Evolutionary conservation across 2,888 invertebrate species (phyloP).

Genomic region (Sericinus montela): DNA sequence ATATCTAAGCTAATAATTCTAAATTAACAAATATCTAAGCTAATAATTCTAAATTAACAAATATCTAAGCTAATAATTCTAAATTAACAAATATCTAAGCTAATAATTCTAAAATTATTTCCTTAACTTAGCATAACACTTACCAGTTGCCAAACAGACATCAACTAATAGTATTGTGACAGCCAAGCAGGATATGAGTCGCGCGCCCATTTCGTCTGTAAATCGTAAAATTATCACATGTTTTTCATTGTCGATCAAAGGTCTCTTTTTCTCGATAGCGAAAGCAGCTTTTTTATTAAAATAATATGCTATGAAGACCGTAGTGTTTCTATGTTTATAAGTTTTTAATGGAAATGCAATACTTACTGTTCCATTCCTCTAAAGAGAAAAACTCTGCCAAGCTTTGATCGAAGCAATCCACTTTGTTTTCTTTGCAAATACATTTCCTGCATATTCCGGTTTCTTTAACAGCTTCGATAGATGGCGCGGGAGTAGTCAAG

Average conservation of each 20-base stretch:
- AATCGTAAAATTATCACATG: constrained; percentile 14
- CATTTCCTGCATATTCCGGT: constrained; percentile 77
- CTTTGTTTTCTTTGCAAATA: constrained; percentile 61
- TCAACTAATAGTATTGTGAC: constrained; percentile 27
- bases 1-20: no score
- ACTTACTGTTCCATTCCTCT: constrained; percentile 76
- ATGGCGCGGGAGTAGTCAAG: constrained; percentile 8
- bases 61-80: no score
- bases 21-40: no score
- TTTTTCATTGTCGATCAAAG: no score
- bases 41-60: no score
- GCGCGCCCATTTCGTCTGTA: constrained; percentile 41
- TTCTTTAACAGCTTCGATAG: constrained; percentile 33
- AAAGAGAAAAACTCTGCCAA: constrained; percentile 71
- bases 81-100: no score
- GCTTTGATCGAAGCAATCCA: constrained; percentile 76
- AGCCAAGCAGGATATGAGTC: constrained; percentile 27
- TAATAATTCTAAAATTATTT: no score
- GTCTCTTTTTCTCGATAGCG: no score
- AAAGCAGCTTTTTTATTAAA: no score
- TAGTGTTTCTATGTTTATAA: no score
- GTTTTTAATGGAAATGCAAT: no score
- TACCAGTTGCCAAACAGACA: constrained; percentile 27
- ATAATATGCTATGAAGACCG: no score
- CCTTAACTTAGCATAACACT: constrained; percentile 24